These are phyloP conservation scores for Sebastiscus albofasciatus DNA, from an alignment of 2,797 vertebrate species.

Conservation along the genomic window DNA sequence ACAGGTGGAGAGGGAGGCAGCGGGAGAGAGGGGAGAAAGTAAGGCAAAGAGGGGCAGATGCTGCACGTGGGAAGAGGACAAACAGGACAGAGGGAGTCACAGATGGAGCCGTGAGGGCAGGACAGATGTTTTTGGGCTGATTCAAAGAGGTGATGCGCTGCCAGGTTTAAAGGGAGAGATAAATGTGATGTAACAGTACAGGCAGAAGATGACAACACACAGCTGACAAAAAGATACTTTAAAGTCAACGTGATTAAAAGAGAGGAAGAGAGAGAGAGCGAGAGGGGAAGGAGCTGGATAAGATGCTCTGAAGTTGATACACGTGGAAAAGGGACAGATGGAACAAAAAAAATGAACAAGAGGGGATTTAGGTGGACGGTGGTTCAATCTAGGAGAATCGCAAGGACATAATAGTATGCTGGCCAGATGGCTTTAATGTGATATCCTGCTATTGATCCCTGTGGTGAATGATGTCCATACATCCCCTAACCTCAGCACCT, in stretches of 20 bases:
- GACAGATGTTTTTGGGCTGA: conserved; percentile 58
- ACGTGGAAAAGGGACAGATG: conserved; percentile 62
- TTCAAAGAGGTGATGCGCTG: conserved; percentile 47
- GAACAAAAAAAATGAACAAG: conserved; percentile 66
- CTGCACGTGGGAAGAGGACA: conserved; percentile 6
- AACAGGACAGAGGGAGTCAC: conserved; percentile 28
- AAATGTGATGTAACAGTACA: conserved; percentile 46
- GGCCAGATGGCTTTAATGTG: conserved; percentile 31
- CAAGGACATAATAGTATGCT: conserved; percentile 24
- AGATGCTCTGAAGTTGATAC: conserved; percentile 44
- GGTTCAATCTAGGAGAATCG: conserved; percentile 42
- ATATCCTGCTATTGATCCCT: conserved; percentile 38
- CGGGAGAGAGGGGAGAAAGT: neutral
- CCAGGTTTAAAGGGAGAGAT: conserved; percentile 65
- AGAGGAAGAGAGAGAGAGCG: conserved; percentile 34
- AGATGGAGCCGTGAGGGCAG: conserved; percentile 47
- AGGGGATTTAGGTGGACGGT: conserved; percentile 50
- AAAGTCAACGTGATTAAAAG: conserved; percentile 54
- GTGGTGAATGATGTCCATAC: conserved; percentile 20
- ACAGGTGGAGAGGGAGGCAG: neutral
- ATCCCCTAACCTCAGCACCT: conserved; percentile 20
- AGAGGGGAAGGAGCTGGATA: conserved; percentile 1
- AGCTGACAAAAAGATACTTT: conserved; percentile 31
- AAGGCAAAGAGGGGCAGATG: neutral
- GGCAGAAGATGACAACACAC: conserved; percentile 43